Base-by-base conservation (phyloP, 2,113 vertebrate species). In the Rhinogobius similis region DNA sequence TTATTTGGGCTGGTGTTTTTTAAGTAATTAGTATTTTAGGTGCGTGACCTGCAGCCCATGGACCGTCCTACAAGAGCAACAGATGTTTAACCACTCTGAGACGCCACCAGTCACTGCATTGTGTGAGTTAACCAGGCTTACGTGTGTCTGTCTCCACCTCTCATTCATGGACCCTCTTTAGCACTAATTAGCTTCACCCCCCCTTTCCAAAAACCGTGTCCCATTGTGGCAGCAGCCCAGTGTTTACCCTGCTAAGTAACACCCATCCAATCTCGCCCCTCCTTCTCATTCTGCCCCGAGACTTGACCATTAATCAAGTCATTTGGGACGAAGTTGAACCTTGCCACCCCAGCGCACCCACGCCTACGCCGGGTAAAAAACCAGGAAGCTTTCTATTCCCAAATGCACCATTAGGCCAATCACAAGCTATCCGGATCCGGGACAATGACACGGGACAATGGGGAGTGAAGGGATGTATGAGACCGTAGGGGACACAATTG, bases 231-330 rank as follows among this genome's bases (percentile, higher is more conserved):
- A 77, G 58, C 70, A 61, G 66, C 76, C 77, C 73, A 55, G 75
- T 77, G 72, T 87, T 88, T 82, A 79, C 87, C 62, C 67, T 76
- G 75, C 77, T 78, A 73, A 87, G 82, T 88, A 87, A 86, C 86
- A 86, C 86, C 84, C 84, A 85, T 84, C 79, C 77, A 70, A 81
- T 84, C 82, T 86, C 69, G 61, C 53, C 74, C 78, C 53, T 38
- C 50, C 70, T 65, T 64, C 44, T 82, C 83, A 92, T 92, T 94
- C 89, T 93, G 73, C 81, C 70, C 20, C 4, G n/a, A 79, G 74
- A 88, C 87, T 70, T 83, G n/a, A 59, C 76, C 91, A 90, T 93
- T 89, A 93, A 93, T 93, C 92, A 93, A 85, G 39, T 77, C 58
- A 64, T 90, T 92, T 72, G 77, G 52, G 68, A 80, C 62, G 36